These are phyloP conservation scores for Melanchra persicariae DNA, from an alignment of 2,888 invertebrate species.

Conservation along the genomic window DNA sequence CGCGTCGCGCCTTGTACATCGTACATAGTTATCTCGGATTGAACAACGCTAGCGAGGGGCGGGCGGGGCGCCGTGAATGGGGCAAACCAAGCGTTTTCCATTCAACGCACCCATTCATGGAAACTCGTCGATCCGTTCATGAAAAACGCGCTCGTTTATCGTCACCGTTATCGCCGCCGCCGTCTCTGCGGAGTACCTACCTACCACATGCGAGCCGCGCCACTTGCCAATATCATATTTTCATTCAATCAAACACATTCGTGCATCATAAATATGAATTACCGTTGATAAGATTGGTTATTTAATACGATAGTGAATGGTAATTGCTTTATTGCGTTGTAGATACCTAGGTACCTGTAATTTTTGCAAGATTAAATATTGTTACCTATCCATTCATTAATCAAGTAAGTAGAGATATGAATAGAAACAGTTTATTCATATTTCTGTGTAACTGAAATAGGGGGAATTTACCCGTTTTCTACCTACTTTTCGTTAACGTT, in stretches of 20 bases:
- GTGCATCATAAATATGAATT: constrained; percentile 61
- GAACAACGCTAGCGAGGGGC: constrained; percentile 59
- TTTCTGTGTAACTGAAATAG: constrained; percentile 9
- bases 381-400: constrained; percentile 37
- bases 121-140: constrained; percentile 88
- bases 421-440: not conserved
- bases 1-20: constrained; percentile 47
- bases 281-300: constrained; percentile 69
- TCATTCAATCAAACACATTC: constrained; percentile 78
- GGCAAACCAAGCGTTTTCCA: constrained; percentile 86
- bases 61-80: constrained; percentile 80
- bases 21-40: constrained; percentile 59
- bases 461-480: not conserved
- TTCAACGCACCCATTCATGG: constrained; percentile 89
- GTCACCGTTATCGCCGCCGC: constrained; percentile 81
- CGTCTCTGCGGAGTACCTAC: constrained; percentile 72
- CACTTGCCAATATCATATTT: constrained; percentile 72
- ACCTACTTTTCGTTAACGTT: too few species aligned
- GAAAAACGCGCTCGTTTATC: constrained; percentile 84
- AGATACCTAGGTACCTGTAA: constrained; percentile 17
- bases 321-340: constrained; percentile 48
- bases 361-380: constrained; percentile 24
- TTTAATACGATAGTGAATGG: constrained; percentile 58
- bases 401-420: not conserved
- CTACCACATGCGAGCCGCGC: constrained; percentile 76